These are phyloP conservation scores for Rafetus swinhoei DNA, from an alignment of 2,113 vertebrate species.

Conservation along the genomic window DNA sequence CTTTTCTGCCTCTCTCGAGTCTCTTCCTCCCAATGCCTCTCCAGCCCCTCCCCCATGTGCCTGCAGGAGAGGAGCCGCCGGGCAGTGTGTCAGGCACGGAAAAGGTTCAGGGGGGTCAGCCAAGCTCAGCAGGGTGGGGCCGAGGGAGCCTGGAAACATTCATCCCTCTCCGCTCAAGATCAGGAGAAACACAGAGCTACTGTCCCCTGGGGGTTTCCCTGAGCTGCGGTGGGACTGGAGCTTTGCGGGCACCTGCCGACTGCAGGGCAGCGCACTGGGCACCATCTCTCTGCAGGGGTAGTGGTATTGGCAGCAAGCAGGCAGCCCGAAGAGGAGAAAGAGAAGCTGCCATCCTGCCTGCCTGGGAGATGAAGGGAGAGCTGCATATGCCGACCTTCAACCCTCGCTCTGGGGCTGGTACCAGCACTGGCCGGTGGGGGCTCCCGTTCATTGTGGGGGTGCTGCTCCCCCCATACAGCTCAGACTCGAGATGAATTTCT, in stretches of 20 bases:
- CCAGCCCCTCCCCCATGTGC: neutral
- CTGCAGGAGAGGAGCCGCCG: neutral
- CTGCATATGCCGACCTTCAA: neutral
- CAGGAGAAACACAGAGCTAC: too few species aligned
- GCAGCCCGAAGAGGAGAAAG: neutral
- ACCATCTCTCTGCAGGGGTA: too few species aligned
- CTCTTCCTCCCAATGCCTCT: neutral
- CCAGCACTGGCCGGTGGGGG: too few species aligned
- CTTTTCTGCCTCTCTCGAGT: too few species aligned
- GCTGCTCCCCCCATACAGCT: too few species aligned
- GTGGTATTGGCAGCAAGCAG: neutral
- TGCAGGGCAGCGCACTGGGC: too few species aligned
- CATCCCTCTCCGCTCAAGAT: neutral
- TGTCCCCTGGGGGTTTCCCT: neutral
- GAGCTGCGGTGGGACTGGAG: slow-evolving; percentile 10
- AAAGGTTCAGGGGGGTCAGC: neutral
- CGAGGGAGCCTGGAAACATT: neutral
- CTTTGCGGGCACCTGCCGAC: neutral
- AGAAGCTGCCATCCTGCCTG: neutral
- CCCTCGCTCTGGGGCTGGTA: too few species aligned
- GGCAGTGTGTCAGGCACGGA: neutral
- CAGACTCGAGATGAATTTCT: too few species aligned
- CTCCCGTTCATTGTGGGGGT: too few species aligned
- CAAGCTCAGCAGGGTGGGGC: too few species aligned
- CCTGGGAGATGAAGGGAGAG: neutral